A percentile compares a stretch with the other conserved stretches of the same genome.
phyloP scores from a whole-genome alignment of 2,797 vertebrate genomes.

The Protonibea diacanthus region DNA sequence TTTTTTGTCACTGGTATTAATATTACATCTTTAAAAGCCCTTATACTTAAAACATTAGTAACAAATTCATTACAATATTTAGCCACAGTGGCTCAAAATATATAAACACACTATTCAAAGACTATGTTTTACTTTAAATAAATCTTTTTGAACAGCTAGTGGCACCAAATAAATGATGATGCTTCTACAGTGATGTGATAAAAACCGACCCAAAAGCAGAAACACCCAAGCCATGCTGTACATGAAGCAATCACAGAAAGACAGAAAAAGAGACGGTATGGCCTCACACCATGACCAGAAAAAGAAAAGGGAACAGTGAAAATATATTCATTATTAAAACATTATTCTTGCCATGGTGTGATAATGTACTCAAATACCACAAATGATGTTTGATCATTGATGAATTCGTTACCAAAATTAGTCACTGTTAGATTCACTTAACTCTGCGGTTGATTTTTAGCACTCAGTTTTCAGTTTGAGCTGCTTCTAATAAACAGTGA shows the following conservation, averaged over 20 bases:
- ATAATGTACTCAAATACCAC: neutral
- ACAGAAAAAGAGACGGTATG: neutral
- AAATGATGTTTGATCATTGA: neutral
- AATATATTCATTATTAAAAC: neutral
- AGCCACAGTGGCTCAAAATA: neutral
- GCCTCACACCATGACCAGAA: neutral
- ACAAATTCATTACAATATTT: neutral
- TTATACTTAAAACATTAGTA: neutral
- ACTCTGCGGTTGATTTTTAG: neutral
- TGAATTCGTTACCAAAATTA: neutral
- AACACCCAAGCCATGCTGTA: neutral
- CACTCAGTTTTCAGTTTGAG: neutral
- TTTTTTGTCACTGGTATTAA: neutral
- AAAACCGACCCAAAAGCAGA: neutral
- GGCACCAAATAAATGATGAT: neutral
- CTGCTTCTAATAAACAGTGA: constrained; percentile 19
- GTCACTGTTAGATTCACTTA: neutral
- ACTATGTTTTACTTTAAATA: neutral
- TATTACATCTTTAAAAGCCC: neutral
- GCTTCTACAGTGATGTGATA: neutral
- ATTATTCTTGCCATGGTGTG: neutral
- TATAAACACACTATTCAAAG: neutral
- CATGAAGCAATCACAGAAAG: neutral
- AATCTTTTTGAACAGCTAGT: neutral
- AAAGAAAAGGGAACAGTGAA: neutral